Evolutionary conservation across 2,888 invertebrate species (phyloP), one percentile per base, ranked within the genome.

Genomic region (Molorchus minor): DNA sequence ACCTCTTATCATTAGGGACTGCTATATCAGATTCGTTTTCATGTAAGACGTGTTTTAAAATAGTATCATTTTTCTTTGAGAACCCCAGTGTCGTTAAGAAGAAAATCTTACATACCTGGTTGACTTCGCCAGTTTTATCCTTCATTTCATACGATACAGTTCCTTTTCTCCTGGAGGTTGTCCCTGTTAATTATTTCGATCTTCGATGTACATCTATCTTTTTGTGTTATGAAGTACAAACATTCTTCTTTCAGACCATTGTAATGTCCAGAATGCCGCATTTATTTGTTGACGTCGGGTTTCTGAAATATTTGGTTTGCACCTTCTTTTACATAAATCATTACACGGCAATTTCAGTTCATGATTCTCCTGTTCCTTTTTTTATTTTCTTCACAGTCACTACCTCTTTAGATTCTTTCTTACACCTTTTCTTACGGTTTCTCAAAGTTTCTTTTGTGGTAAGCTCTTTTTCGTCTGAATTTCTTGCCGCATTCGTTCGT

Each of bases 171-270:
- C 25, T 25, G 25, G 25, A 25, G 25, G 25, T 25, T 25, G 25
- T 15, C 5, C 40, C 7, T 40, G 15, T 40, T 40, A 15, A 40
- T 13, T 40, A 15, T 40, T 40, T 40, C 3, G 40, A 40, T 40
- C 4, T 40, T 19, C 15, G 40, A 3, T 40, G n/a, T n/a, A 40
- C 40, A 40, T 40, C 15, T 15, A 40, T 40, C 19, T 40, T 40
- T 40, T 13, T 40, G 40, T 40, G 5, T 40, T 40, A 40, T 40
- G 40, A 19, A 40, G 40, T 40, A 13, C 40, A 40, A 40, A 40
- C 40, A 40, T 40, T 40, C 40, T 40, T 19, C 40, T 40, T 40
- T 40, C 40, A 13, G 40, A 40, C 40, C 40, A 40, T 15, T 40
- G 15, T 19, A 40, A 40, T 19, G 15, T 40, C 40, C 40, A 40